Base-by-base conservation (phyloP, 1,140 invertebrate species). In the Meteorus sp. region DNA sequence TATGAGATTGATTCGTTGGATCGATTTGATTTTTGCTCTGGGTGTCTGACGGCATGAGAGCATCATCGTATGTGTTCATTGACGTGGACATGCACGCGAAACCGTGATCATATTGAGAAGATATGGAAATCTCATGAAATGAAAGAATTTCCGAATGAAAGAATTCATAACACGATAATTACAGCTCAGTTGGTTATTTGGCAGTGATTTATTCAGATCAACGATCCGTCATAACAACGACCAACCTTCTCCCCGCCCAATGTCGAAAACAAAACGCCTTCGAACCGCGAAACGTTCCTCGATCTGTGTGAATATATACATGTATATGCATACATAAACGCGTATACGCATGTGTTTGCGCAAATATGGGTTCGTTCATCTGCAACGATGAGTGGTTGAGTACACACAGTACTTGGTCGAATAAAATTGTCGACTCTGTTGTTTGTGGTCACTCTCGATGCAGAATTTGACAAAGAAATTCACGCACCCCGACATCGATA, bases 251-350 rank as follows among this genome's bases (percentile, higher is more conserved):
- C 67, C 70, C 76, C 77, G 75, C 77, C 78, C 62, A 63, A 56
- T 68, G 62, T 64, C 58, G 67, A 77, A 75, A 80, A 80, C 77
- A 80, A 80, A 80, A 80, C 78, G 78, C 78, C 78, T 80, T 64
- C 64, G 56, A 67, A 70, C 73, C 63, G 66, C 66, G 65, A 74
- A 71, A 76, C 75, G 70, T 67, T 58, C 63, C 69, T 73, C 67
- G 72, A 78, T 78, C 67, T n/a, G n/a, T n/a, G n/a, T n/a, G 64
- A 68, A 63, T 64, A 25, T 45, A 31, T 62, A 69, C 61, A 47
- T 65, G 35, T 15, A 25, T 23, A 43, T 31, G 11, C 11, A 15
- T 31, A 17, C 27, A n/a, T n/a, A n/a, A 25, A 31, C 48, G 8
- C 11, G 33, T 52, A 27, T 20, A 25, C n/a, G 15, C 23, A 27